Evolutionary conservation across 2,888 invertebrate species (phyloP).

Genomic region (Eupithecia vulgata): DNA sequence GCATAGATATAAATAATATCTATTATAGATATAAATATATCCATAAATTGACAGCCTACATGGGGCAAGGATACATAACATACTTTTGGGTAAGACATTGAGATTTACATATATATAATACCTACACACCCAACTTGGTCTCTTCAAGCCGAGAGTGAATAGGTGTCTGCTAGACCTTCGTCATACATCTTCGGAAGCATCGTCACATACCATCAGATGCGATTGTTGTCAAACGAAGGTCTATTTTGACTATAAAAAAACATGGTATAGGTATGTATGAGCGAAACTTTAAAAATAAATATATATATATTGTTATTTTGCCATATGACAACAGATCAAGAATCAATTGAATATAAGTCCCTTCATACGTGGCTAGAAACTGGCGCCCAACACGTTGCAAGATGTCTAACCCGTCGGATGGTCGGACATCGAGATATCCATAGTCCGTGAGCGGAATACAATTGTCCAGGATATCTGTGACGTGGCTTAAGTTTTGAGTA

Average conservation of each 20-base stretch:
- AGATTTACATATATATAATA: not conserved
- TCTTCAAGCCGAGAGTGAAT: too few relatives aligned
- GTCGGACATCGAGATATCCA: conserved; percentile 48
- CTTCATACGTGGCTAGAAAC: conserved; percentile 16
- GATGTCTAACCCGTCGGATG: conserved; percentile 19
- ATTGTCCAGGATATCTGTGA: conserved; percentile 65
- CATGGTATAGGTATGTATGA: not conserved
- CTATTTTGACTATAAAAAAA: too few relatives aligned
- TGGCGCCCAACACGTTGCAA: conserved; percentile 31
- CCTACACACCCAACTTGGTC: too few relatives aligned
- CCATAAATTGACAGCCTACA: not conserved
- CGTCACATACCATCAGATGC: too few relatives aligned
- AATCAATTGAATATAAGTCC: conserved; percentile 18
- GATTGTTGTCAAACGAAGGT: too few relatives aligned
- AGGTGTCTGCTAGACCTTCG: too few relatives aligned
- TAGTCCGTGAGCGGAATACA: conserved; percentile 53
- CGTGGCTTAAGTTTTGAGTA: conserved; percentile 66
- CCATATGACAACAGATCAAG: not conserved
- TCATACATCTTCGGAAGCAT: too few relatives aligned
- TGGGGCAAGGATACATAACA: not conserved
- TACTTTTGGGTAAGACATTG: not conserved
- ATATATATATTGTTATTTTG: too few relatives aligned
- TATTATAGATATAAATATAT: too few relatives aligned
- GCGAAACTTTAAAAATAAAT: not conserved
- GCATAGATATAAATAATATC: too few relatives aligned